phyloP scores from a whole-genome alignment of 2,797 vertebrate genomes.

The Lophotriccus pileatus region DNA sequence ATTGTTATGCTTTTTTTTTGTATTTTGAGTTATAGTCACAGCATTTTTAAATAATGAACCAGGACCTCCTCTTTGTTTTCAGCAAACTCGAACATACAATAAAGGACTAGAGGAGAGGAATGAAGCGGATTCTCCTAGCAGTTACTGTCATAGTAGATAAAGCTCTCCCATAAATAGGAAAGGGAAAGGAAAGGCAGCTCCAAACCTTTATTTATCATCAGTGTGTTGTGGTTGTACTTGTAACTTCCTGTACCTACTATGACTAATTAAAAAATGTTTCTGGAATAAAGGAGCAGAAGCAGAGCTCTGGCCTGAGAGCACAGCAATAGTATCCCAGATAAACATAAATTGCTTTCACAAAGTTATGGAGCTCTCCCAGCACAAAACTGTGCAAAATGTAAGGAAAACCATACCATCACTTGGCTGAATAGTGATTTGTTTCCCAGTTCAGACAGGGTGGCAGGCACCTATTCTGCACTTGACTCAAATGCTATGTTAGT shows the following conservation, averaged over 20 bases:
- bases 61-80: background rate
- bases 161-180: background rate
- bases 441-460: background rate
- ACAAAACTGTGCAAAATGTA: background rate
- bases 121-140: background rate
- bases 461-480: background rate
- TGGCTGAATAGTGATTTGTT: background rate
- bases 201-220: background rate
- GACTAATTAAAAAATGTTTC: background rate
- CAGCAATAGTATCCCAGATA: background rate
- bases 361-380: background rate
- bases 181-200: background rate
- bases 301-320: background rate
- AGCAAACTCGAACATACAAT: rapidly evolving
- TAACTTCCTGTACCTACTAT: background rate
- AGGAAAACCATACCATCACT: background rate
- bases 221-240: background rate
- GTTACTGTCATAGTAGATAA: background rate
- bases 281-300: background rate
- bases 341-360: background rate
- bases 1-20: background rate
- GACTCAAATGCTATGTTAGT: background rate
- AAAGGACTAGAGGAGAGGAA: background rate
- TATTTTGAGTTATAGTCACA: background rate
- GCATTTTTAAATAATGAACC: background rate